Conservation (phyloP, 2,888 invertebrate genomes). For the Ernsta delagoae region DNA sequence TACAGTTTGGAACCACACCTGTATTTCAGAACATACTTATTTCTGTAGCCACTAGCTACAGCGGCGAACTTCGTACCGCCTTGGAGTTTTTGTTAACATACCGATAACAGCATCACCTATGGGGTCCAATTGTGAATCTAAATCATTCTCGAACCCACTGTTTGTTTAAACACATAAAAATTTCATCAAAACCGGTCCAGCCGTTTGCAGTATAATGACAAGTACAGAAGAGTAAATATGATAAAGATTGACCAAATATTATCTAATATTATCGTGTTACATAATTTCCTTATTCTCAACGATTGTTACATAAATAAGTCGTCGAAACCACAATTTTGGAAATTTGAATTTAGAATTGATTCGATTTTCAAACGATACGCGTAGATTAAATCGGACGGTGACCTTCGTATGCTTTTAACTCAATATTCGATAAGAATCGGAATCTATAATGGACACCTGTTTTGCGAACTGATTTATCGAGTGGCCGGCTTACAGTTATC, state of each 20-base stretch:
- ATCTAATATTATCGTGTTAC: background rate
- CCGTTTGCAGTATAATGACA: too few species aligned
- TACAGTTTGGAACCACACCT: background rate
- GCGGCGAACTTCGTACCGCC: too few species aligned
- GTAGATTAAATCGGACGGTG: conserved; percentile 19
- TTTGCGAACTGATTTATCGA: conserved; percentile 31
- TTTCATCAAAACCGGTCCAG: too few species aligned
- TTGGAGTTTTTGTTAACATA: too few species aligned
- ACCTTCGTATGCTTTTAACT: conserved; percentile 33
- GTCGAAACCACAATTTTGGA: background rate
- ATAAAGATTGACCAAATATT: background rate
- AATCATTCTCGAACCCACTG: too few species aligned
- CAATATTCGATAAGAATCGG: conserved; percentile 26
- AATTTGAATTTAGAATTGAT: background rate
- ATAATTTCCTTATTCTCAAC: background rate
- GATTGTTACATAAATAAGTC: background rate
- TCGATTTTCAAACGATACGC: conserved; percentile 12
- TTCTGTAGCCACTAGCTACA: background rate
- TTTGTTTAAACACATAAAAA: too few species aligned
- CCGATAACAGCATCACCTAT: too few species aligned
- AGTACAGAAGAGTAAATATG: too few species aligned
- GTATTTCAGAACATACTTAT: background rate
- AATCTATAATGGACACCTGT: conserved; percentile 35
- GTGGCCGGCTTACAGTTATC: conserved; percentile 15
- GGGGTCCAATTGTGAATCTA: too few species aligned